A percentile compares a stretch with the other conserved stretches of the same genome.
Evolutionary conservation across 2,113 vertebrate genomes (phyloP).

Genomic region (Raphicerus campestris): DNA sequence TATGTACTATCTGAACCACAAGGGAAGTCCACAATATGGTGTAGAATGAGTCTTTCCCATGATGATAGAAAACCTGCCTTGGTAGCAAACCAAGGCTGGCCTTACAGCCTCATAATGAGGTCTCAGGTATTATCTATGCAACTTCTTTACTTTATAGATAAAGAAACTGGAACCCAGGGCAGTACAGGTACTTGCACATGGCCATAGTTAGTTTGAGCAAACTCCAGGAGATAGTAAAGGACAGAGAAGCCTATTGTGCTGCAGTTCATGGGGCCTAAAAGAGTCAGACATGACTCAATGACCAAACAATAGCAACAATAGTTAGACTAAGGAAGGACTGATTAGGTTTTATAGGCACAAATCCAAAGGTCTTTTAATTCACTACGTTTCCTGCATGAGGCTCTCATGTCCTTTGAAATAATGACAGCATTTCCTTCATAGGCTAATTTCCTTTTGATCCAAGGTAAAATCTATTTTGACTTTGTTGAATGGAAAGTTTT

Average conservation of each 20-base stretch:
- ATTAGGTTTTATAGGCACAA: not conserved
- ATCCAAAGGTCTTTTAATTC: not conserved
- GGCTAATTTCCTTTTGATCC: not conserved
- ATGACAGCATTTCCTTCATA: not conserved
- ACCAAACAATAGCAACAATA: not conserved
- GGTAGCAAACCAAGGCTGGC: not conserved
- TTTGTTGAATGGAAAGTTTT: conserved; percentile 14
- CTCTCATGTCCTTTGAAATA: not conserved
- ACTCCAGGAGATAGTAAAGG: not conserved
- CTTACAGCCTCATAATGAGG: not conserved
- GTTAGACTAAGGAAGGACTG: not conserved
- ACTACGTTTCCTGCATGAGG: not conserved
- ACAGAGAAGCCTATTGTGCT: not conserved
- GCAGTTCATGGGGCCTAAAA: not conserved
- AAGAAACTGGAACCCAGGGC: not conserved
- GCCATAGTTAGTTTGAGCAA: not conserved
- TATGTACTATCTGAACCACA: not conserved
- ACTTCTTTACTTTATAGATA: not conserved
- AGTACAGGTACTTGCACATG: not conserved
- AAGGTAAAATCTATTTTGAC: conserved; percentile 17
- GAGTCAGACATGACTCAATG: not conserved
- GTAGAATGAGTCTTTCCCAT: not conserved
- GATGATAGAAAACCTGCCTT: fast-evolving
- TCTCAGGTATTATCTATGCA: not conserved
- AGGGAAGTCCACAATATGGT: not conserved